Evolutionary conservation across 2,888 invertebrate species (phyloP).

Genomic region (Tolmerus cingulatus): DNA sequence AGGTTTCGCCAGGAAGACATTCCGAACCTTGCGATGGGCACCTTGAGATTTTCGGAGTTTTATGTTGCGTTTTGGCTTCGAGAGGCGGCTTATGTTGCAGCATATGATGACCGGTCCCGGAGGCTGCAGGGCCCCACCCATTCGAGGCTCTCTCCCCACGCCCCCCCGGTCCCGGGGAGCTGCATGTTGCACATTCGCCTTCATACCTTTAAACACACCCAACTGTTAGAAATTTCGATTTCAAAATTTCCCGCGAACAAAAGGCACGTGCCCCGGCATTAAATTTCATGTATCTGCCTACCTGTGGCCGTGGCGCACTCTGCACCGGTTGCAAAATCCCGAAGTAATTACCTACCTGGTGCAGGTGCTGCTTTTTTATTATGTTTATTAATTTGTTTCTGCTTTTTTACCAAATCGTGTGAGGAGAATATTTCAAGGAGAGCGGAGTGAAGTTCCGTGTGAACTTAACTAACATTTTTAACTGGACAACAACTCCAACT

Average conservation of each 20-base stretch:
- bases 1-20: neutral
- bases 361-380: neutral
- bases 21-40: neutral
- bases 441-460: neutral
- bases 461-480: neutral
- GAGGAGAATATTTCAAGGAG: neutral
- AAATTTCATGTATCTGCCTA: conserved; percentile 3
- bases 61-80: neutral
- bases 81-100: neutral
- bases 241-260: conserved; percentile 32
- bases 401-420: neutral
- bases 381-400: neutral
- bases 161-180: no score
- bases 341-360: conserved; percentile 24
- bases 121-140: neutral
- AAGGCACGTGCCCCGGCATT: conserved; percentile 21
- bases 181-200: conserved; percentile 6
- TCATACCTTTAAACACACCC: conserved; percentile 5
- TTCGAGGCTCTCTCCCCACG: neutral
- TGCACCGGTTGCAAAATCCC: conserved; percentile 18
- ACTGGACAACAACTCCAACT: neutral
- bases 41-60: neutral
- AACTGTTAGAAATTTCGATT: conserved; percentile 22
- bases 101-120: neutral
- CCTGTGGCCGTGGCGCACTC: neutral